Evolutionary conservation across 2,888 invertebrate genomes (phyloP).

Genomic region (Blera fallax): DNA sequence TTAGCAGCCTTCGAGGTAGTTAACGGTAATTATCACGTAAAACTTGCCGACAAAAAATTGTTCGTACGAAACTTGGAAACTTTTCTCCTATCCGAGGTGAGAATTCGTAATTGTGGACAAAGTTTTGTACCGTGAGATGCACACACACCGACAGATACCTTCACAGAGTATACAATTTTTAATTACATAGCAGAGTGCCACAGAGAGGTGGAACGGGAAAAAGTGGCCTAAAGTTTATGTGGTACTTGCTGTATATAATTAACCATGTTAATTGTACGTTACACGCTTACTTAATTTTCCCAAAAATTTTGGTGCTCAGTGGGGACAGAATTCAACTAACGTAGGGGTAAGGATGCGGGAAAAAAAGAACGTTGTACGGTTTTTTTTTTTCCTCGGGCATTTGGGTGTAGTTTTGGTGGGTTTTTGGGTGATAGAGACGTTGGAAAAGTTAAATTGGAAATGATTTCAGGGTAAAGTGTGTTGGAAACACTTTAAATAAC

Average conservation of each 20-base stretch:
- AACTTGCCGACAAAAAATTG: conserved; percentile 33
- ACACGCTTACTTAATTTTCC: conserved; percentile 63
- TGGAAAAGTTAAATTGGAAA: conserved; percentile 26
- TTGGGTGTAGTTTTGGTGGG: neutral
- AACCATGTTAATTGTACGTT: conserved; percentile 70
- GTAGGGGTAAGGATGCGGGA: neutral
- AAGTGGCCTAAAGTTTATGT: conserved; percentile 60
- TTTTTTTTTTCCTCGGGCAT: neutral
- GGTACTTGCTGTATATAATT: conserved; percentile 62
- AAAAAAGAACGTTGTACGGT: neutral
- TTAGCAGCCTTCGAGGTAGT: conserved; percentile 22
- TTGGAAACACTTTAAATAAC: neutral
- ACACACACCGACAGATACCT: neutral
- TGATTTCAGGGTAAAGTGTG: neutral
- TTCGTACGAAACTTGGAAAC: conserved; percentile 19
- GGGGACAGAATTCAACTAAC: conserved; percentile 27
- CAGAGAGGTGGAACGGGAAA: conserved; percentile 23
- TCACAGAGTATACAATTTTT: conserved; percentile 32
- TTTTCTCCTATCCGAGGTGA: conserved; percentile 54
- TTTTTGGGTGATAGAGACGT: neutral
- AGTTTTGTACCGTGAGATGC: conserved; percentile 34
- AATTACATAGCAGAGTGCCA: conserved; percentile 35
- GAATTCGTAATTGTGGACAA: conserved; percentile 62
- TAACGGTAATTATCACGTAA: conserved; percentile 66
- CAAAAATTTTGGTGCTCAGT: conserved; percentile 30